A percentile compares a stretch with the other conserved stretches of the same genome.
Conservation (phyloP, 2,113 vertebrate genomes). For the Ploceus nigricollis region DNA sequence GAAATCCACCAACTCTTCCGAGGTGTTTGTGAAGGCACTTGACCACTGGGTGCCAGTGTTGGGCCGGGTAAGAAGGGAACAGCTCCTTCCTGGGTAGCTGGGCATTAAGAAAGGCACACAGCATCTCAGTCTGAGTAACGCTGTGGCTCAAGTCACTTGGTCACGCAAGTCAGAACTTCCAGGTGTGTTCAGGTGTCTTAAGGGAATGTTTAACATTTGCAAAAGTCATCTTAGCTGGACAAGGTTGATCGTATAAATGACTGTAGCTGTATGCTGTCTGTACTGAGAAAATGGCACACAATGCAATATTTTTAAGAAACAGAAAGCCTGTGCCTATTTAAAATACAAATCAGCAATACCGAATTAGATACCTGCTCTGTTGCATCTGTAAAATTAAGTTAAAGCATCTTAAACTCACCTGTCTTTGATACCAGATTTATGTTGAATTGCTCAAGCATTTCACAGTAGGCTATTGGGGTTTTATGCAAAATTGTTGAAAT, state of each 20-base stretch:
- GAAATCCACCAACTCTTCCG: background rate
- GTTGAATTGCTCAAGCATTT: background rate
- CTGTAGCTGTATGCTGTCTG: background rate
- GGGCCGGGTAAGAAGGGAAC: background rate
- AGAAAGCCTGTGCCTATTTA: background rate
- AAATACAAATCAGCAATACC: background rate
- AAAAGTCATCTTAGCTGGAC: background rate
- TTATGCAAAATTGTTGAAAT: background rate
- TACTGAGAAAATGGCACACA: background rate
- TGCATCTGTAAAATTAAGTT: background rate
- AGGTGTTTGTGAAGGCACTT: background rate
- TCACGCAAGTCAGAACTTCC: background rate
- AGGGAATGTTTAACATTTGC: background rate
- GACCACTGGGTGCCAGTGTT: conserved; percentile 9
- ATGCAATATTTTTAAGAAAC: background rate
- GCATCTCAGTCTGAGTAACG: fast-evolving
- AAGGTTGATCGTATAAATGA: background rate
- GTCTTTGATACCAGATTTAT: background rate
- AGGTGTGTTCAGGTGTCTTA: background rate
- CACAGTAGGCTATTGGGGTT: background rate
- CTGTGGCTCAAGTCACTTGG: background rate
- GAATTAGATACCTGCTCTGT: background rate
- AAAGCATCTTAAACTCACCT: background rate
- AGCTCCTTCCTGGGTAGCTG: fast-evolving
- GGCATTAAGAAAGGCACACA: fast-evolving